Evolutionary conservation across 2,888 invertebrate species (phyloP).

Genomic region (Brachyptera putata): DNA sequence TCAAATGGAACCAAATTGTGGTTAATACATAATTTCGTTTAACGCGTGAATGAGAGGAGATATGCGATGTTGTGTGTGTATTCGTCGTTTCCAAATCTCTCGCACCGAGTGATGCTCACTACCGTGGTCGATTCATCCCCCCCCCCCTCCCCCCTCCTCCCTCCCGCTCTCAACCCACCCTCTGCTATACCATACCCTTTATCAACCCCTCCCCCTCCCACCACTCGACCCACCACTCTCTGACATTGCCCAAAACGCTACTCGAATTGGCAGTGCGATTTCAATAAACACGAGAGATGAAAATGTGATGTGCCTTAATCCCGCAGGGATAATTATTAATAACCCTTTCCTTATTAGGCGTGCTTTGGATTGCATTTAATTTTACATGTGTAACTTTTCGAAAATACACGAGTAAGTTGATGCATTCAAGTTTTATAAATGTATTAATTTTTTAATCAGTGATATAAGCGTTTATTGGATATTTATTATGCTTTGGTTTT

Average conservation of each 20-base stretch:
- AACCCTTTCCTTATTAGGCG: too few relatives aligned
- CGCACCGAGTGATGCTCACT: conserved; percentile 7
- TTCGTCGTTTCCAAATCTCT: neutral
- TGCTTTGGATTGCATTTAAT: too few relatives aligned
- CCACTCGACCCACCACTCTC: neutral
- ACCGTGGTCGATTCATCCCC: conserved; percentile 11
- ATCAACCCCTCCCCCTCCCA: neutral
- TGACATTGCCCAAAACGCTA: conserved; percentile 2
- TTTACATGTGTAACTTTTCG: too few relatives aligned
- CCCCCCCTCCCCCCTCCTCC: neutral
- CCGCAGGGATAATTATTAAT: too few relatives aligned
- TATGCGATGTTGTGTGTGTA: too few relatives aligned
- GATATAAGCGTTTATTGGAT: too few relatives aligned
- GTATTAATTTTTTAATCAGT: too few relatives aligned
- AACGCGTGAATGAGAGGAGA: neutral
- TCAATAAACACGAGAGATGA: neutral
- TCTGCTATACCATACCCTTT: conserved; percentile 3
- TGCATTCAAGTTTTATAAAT: too few relatives aligned
- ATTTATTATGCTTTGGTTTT: too few relatives aligned
- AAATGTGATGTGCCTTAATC: conserved; percentile 12
- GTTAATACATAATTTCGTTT: neutral
- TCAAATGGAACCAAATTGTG: neutral
- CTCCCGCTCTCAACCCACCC: neutral
- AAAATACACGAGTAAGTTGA: too few relatives aligned
- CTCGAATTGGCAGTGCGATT: conserved; percentile 2